Conservation (phyloP, 2,888 invertebrate species). For the Platerodrilus igneus region DNA sequence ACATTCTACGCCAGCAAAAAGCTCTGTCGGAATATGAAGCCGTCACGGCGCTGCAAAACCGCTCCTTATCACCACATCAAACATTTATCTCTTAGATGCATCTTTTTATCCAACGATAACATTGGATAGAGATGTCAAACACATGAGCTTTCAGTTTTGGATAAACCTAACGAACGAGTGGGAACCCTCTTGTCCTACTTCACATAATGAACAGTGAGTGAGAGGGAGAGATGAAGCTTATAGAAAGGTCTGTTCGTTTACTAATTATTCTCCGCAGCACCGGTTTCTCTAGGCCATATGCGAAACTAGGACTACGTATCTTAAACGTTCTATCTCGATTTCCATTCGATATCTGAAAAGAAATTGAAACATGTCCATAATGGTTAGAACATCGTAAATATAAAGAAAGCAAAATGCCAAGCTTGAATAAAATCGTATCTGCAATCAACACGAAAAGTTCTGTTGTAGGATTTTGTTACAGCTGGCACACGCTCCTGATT, state of each 20-base stretch:
- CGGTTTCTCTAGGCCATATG: too few species aligned
- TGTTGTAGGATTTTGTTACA: slow-evolving; percentile 33
- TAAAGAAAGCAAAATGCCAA: slow-evolving; percentile 20
- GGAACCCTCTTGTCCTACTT: too few species aligned
- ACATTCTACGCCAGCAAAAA: slow-evolving; percentile 14
- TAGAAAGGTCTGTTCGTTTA: too few species aligned
- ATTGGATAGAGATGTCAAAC: slow-evolving; percentile 48
- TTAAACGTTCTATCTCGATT: too few species aligned
- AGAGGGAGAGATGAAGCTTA: too few species aligned
- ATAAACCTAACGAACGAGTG: slow-evolving; percentile 22
- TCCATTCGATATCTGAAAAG: too few species aligned
- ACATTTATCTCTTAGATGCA: slow-evolving; percentile 40
- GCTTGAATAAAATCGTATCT: slow-evolving; percentile 22
- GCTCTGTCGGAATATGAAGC: slow-evolving; percentile 30
- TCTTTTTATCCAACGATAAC: slow-evolving; percentile 45
- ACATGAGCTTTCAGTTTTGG: slow-evolving; percentile 31
- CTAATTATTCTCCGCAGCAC: too few species aligned
- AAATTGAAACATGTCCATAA: slow-evolving; percentile 19
- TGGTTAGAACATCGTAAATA: slow-evolving; percentile 18
- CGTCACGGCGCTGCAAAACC: slow-evolving; percentile 27
- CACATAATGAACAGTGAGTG: too few species aligned
- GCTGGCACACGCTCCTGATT: slow-evolving; percentile 32
- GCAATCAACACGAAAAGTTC: slow-evolving; percentile 29
- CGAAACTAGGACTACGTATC: too few species aligned
- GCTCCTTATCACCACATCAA: slow-evolving; percentile 40